Evolutionary conservation across 2,888 invertebrate species (phyloP).

Genomic region (Acleris holmiana): DNA sequence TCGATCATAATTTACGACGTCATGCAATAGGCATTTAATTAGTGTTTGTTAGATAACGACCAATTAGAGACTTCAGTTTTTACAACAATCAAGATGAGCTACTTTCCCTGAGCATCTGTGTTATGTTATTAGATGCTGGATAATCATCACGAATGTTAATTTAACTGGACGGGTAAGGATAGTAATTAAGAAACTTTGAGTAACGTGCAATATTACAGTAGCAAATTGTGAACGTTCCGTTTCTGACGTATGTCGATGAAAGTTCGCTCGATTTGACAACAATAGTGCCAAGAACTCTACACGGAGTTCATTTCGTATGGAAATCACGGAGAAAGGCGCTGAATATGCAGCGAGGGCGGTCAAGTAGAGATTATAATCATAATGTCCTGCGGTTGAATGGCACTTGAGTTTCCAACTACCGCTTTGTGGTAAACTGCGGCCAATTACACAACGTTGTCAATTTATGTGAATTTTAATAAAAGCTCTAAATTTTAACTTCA

Average conservation of each 20-base stretch:
- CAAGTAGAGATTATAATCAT: constrained; percentile 38
- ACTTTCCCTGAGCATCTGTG: constrained; percentile 16
- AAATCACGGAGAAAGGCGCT: too few species aligned
- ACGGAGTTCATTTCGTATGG: too few species aligned
- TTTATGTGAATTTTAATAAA: constrained; percentile 34
- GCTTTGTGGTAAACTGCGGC: constrained; percentile 35
- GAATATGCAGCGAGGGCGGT: constrained; percentile 26
- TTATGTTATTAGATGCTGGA: constrained; percentile 14
- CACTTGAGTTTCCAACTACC: constrained; percentile 41
- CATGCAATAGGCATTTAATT: constrained; percentile 32
- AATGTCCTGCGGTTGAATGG: constrained; percentile 43
- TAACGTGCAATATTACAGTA: background rate
- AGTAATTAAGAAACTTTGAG: background rate
- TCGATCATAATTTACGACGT: constrained; percentile 13
- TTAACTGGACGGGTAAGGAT: background rate
- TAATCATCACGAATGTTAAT: constrained; percentile 13
- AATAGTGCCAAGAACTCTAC: too few species aligned
- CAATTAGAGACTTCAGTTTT: constrained; percentile 32
- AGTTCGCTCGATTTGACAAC: constrained; percentile 40
- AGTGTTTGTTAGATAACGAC: constrained; percentile 11
- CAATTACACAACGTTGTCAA: constrained; percentile 40
- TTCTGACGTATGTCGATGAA: constrained; percentile 39
- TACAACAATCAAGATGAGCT: constrained; percentile 24
- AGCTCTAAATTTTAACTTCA: constrained; percentile 36
- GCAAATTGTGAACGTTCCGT: background rate